Base-by-base conservation (phyloP, 2,888 invertebrate genomes). In the Chalcosyrphus nemorum region DNA sequence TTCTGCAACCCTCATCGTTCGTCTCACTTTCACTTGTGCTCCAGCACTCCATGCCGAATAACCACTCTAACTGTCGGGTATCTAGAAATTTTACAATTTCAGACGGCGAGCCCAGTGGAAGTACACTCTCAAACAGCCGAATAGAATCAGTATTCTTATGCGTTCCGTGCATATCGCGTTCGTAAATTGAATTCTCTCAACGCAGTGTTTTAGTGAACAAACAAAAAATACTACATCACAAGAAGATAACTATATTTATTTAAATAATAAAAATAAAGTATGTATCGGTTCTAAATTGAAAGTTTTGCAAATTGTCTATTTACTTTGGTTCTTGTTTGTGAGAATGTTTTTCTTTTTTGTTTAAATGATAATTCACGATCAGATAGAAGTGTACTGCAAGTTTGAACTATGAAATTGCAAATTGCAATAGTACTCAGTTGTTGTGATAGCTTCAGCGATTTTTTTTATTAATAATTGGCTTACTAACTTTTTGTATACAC, bases 21-120 rank as follows among this genome's bases (percentile, higher is more conserved):
- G 54, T 84, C 74, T 80, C 74, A 84, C 84, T 84, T 78, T 82
- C 72, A 68, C 59, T 72, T 29, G 72, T 63, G 11, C 54, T 65
- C 45, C 29, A 50, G 57, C 45, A 2, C 11, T 32, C 70, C 9
- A 19, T 77, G 7, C 15, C 56, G 41, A 9, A 56, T 54, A 65
- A 21, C 9, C 19, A 19, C 15, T 27, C 17, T 11, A 38, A 50
- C 21, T 35, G 4, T 29, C 56, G 27, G 15, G 9, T 50, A 50
- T 41, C 29, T 66, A 24, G n/a, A n/a, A n/a, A n/a, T n/a, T n/a
- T n/a, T n/a, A 41, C 38, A 13, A 32, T 38, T 75, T 41, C 29
- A 57, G 27, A 47, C 66, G 57, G 47, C 50, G n/a, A 50, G 50
- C 41, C 29, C 59, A 66, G 57, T 50, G 29, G 57, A 68, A 19